Conservation (phyloP, 2,888 invertebrate genomes). For the Parochlus steinenii region DNA sequence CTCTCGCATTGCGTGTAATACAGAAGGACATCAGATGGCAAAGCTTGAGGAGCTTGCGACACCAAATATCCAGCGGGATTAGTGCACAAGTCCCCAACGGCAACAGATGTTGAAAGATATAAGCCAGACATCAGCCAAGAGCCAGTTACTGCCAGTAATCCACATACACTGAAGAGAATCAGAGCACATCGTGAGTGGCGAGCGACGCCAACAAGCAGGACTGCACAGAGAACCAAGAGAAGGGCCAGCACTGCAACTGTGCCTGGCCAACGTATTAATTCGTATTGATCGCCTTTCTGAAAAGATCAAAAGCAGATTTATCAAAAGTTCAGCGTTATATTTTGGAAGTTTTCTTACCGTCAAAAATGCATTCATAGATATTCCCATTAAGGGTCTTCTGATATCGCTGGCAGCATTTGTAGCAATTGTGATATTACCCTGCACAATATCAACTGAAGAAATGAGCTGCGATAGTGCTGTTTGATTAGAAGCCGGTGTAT, state of each 20-base stretch:
- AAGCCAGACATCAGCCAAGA: slow-evolving; percentile 81
- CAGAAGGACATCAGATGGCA: slow-evolving; percentile 44
- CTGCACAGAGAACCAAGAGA: slow-evolving; percentile 72
- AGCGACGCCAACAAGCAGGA: slow-evolving; percentile 77
- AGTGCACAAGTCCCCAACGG: slow-evolving; percentile 69
- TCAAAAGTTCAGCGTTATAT: slow-evolving; percentile 4
- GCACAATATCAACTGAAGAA: slow-evolving; percentile 48
- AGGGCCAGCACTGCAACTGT: slow-evolving; percentile 78
- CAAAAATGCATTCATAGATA: slow-evolving; percentile 46
- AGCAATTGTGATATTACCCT: slow-evolving; percentile 58
- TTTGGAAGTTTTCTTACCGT: slow-evolving; percentile 21
- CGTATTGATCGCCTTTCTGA: slow-evolving; percentile 55
- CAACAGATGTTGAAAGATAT: slow-evolving; percentile 71
- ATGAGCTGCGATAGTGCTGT: slow-evolving; percentile 56
- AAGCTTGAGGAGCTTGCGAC: slow-evolving; percentile 38
- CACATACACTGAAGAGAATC: slow-evolving; percentile 77
- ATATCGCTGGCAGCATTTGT: slow-evolving; percentile 62
- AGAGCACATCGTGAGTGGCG: slow-evolving; percentile 77
- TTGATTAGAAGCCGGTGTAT: slow-evolving; percentile 59
- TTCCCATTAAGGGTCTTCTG: slow-evolving; percentile 48
- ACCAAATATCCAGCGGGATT: slow-evolving; percentile 69
- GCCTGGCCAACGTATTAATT: slow-evolving; percentile 68
- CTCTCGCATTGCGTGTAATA: slow-evolving; percentile 75
- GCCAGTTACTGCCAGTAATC: slow-evolving; percentile 67
- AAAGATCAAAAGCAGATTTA: slow-evolving; percentile 15